phyloP scores from a whole-genome alignment of 2,797 vertebrate genomes.

The Chromis chromis region DNA sequence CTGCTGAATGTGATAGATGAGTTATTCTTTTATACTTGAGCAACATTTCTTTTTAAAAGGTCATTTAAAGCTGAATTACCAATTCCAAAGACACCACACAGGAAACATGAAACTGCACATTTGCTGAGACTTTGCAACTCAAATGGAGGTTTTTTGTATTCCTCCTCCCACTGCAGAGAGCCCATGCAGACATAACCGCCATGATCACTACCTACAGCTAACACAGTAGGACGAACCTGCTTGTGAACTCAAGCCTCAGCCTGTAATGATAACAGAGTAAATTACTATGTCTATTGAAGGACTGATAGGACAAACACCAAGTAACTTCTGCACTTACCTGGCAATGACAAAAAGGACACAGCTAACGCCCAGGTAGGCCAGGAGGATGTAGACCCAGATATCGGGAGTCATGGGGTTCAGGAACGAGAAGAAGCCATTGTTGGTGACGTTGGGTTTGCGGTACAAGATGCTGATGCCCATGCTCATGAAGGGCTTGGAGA shows the following conservation, averaged over 20 bases:
- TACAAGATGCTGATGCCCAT: constrained; percentile 98
- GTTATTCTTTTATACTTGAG: constrained; percentile 19
- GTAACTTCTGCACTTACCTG: constrained; percentile 85
- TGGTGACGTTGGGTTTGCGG: constrained; percentile 95
- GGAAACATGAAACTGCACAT: constrained; percentile 61
- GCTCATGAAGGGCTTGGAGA: constrained; percentile 98
- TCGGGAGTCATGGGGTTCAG: constrained; percentile 98
- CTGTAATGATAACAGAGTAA: constrained; percentile 50
- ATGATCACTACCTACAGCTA: constrained; percentile 67
- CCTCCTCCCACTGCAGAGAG: constrained; percentile 48
- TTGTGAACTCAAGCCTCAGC: constrained; percentile 28
- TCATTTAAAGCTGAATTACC: constrained; percentile 15
- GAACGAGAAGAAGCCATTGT: constrained; percentile 97
- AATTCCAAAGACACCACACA: constrained; percentile 47
- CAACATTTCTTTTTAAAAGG: constrained; percentile 24
- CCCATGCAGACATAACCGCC: constrained; percentile 69
- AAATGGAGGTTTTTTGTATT: constrained; percentile 35
- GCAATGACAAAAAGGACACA: constrained; percentile 99
- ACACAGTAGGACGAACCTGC: constrained; percentile 51
- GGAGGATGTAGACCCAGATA: constrained; percentile 99
- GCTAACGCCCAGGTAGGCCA: constrained; percentile 98
- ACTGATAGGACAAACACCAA: constrained; percentile 22
- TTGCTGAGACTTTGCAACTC: constrained; percentile 46
- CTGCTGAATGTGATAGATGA: constrained; percentile 33
- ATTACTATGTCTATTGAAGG: constrained; percentile 54